phyloP scores from a whole-genome alignment of 1,140 invertebrate species.

The Cydia fagiglandana region DNA sequence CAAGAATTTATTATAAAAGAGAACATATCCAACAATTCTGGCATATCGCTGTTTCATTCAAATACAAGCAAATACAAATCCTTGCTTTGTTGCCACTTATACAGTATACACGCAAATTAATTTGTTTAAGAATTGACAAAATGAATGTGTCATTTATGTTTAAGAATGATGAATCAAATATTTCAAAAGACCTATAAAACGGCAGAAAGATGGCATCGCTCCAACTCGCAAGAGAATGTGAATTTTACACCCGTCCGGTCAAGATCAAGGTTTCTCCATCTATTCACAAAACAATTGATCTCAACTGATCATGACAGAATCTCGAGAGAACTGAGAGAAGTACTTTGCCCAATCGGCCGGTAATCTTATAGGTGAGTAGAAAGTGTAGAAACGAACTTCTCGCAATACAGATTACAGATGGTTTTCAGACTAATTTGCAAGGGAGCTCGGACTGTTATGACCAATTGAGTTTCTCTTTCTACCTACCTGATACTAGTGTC shows the following conservation, averaged over 20 bases:
- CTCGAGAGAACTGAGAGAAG: background rate
- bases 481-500: background rate
- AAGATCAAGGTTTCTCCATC: slow-evolving; percentile 22
- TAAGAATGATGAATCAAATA: background rate
- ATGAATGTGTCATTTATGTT: background rate
- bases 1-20: too few species aligned
- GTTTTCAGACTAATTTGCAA: background rate
- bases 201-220: background rate
- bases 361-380: background rate
- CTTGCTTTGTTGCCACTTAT: too few species aligned
- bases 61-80: too few species aligned
- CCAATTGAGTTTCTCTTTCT: background rate
- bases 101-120: background rate
- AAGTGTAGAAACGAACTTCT: background rate
- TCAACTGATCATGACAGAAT: background rate
- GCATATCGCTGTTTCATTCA: too few species aligned
- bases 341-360: background rate
- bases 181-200: background rate
- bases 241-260: background rate
- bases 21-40: too few species aligned
- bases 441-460: background rate
- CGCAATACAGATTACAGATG: background rate
- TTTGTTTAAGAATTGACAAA: background rate
- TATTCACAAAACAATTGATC: slow-evolving; percentile 4
- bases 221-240: slow-evolving; percentile 7